Evolutionary conservation across 2,888 invertebrate genomes (phyloP), one percentile per base, ranked within the genome.

Genomic region (Melinaea marsaeus): DNA sequence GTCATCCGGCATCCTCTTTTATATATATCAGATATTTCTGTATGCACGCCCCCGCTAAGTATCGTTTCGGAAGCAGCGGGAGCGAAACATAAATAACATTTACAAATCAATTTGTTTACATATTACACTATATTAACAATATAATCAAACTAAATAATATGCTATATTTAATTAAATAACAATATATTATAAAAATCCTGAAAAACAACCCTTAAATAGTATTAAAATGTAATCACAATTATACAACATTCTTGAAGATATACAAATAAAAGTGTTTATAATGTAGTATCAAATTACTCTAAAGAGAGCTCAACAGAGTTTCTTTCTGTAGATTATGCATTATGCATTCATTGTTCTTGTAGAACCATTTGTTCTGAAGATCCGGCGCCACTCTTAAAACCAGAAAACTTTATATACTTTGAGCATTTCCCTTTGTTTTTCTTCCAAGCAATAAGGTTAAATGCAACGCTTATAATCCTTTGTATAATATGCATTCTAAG

Each of bases 1-100:
- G 34, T 51, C 13, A 58, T 32, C 13, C 13, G 51, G 58, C 60
- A 65, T 63, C 63, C 55, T 69, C 68, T 65, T 69, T 74, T 77
- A 75, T 77, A 76, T 72, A 55, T 62, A 65, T 67, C 67, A 75
- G 71, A 67, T 79, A 79, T 79, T 79, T 76, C 62, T 73, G 65
- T 65, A 63, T 35, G 57, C 60, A 60, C 69, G 62, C 79, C 71
- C 83, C 81, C 83, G 77, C 81, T 65, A 72, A 74, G 83, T 70
- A 69, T 71, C 61, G 57, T 66, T 69, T 68, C 55, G 64, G 66
- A 67, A 64, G 55, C 73, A 69, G 76, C 75, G 78, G 80, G 80
- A 74, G 80, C 68, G 67, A 58, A 62, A 55, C 67, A 63, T 63
- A 70, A 71, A 71, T 69, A 72, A 58, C 57, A 60, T 58, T 63